phyloP scores from a whole-genome alignment of 1,140 invertebrate genomes.

The Microplitis demolitor region DNA sequence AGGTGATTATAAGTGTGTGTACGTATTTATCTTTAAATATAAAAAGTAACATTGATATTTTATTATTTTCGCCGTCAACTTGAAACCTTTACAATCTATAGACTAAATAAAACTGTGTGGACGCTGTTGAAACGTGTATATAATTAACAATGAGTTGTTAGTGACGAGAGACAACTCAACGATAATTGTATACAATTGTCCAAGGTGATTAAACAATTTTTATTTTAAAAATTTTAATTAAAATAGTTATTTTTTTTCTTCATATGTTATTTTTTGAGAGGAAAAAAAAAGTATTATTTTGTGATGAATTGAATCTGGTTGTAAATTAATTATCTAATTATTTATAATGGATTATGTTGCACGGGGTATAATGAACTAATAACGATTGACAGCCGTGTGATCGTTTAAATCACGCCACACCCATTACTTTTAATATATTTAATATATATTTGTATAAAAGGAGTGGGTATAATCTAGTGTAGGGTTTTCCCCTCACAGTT shows the following conservation, averaged over 20 bases:
- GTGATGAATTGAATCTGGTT: too few species aligned
- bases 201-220: background rate
- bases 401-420: slow-evolving; percentile 5
- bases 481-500: background rate
- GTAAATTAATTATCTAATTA: background rate
- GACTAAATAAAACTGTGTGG: background rate
- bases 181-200: background rate
- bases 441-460: background rate
- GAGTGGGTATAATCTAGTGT: too few species aligned
- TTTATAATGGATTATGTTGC: background rate
- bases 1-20: too few species aligned
- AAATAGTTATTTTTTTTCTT: too few species aligned
- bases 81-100: too few species aligned
- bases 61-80: too few species aligned
- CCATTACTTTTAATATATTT: background rate
- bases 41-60: too few species aligned
- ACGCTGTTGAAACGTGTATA: background rate
- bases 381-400: slow-evolving; percentile 14
- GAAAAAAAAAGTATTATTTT: background rate
- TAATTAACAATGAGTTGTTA: slow-evolving; percentile 4
- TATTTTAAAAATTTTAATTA: background rate
- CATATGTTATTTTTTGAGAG: too few species aligned
- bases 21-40: too few species aligned
- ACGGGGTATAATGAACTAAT: background rate
- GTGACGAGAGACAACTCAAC: background rate